Base-by-base conservation (phyloP, 2,113 vertebrate species). In the Bufo gargarizans region DNA sequence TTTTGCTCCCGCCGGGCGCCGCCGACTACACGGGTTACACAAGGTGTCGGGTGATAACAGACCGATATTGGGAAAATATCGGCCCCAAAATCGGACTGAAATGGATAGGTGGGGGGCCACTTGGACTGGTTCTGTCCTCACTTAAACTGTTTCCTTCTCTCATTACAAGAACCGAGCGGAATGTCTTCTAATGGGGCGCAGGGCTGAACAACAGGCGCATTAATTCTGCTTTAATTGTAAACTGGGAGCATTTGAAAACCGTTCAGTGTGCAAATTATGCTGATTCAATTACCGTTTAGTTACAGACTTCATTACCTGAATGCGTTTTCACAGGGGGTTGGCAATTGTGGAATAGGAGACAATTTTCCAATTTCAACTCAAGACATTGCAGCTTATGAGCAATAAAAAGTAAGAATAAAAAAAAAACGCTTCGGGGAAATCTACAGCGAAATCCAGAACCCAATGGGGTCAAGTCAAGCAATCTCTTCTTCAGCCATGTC, bases 221-320 rank as follows among this genome's bases (percentile, higher is more conserved):
- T 94, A 93, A 95, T 96, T 95, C 93, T 95, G 92, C 93, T 95
- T 95, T 95, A 95, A 95, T 96, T 96, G 95, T 95, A 95, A 95
- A 95, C 93, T 93, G 95, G 95, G 94, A 95, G 93, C 93, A 92
- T 96, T 95, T 95, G 94, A 96, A 95, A 95, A 94, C 92, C 94
- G 94, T 95, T 95, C 94, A 94, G 92, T 94, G 93, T 94, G 94
- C 93, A 95, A 96, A 96, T 95, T 94, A 95, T 95, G 94, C 94
- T 95, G 95, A 96, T 96, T 96, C 94, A 96, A 96, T 96, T 95
- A 96, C 93, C 92, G 93, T 94, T 95, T 95, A 95, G 93, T 96
- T 95, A 95, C 94, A 95, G 94, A 96, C 95, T 96, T 96, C 96
- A 95, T 96, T 96, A 95, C 94, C 95, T 95, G 94, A 94, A 93